Percentiles rank a stretch among this genome's conserved stretches.
These are phyloP conservation scores for Phyllostomus discolor DNA, from an alignment of 2,113 vertebrate genomes.

Conservation along the genomic window DNA sequence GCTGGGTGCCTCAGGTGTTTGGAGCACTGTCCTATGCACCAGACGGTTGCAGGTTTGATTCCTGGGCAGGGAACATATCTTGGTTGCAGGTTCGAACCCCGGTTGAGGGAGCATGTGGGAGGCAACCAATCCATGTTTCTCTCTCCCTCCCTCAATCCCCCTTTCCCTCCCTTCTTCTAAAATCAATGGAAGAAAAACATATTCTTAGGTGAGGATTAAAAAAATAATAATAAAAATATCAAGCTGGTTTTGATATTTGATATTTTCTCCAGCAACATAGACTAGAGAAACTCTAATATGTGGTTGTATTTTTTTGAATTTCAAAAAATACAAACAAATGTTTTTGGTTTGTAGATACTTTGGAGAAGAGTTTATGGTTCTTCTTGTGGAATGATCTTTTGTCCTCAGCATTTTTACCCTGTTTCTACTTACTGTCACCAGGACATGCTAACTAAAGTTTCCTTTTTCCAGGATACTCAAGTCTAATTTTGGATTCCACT, in stretches of 20 bases:
- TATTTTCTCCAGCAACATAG: conserved; percentile 2
- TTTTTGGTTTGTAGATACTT: conserved; percentile 22
- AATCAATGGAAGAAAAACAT: no score
- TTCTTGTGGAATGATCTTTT: neutral
- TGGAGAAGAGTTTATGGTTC: neutral
- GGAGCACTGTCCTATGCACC: no score
- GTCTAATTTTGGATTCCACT: conserved; percentile 91
- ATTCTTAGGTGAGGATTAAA: no score
- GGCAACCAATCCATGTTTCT: no score
- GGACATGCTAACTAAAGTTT: neutral
- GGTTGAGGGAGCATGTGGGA: no score
- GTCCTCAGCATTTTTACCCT: neutral
- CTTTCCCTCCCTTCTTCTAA: no score
- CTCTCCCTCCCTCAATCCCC: no score
- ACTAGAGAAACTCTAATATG: neutral
- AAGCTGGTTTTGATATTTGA: neutral
- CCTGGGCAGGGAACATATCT: no score
- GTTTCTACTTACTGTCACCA: neutral
- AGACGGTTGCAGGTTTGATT: no score
- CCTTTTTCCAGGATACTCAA: conserved; percentile 90
- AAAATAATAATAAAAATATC: neutral
- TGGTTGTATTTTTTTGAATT: neutral
- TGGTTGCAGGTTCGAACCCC: no score
- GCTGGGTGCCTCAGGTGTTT: no score
- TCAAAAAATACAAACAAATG: neutral